Conservation (phyloP, 2,888 invertebrate species). For the Tetramorium bicarinatum region DNA sequence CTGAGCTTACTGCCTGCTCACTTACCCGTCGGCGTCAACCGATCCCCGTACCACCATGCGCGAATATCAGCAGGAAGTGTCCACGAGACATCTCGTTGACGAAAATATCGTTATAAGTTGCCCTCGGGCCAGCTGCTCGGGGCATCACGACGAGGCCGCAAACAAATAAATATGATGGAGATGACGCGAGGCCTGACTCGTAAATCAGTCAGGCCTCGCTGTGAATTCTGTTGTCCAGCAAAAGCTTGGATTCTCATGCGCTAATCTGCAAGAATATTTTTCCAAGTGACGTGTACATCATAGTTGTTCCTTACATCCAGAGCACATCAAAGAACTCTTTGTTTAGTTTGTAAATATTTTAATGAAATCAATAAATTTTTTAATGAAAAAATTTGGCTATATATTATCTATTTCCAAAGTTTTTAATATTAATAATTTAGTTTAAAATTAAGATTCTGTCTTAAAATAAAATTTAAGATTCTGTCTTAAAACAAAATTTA, state of each 20-base stretch:
- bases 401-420: not conserved
- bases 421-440: not conserved
- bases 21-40: slow-evolving; percentile 51
- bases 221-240: slow-evolving; percentile 25
- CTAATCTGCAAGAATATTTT: slow-evolving; percentile 34
- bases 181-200: slow-evolving; percentile 65
- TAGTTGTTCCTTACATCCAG: not conserved
- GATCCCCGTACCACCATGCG: slow-evolving; percentile 46
- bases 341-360: not conserved
- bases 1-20: slow-evolving; percentile 56
- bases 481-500: slow-evolving; percentile 3
- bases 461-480: not conserved
- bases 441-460: not conserved
- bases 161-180: slow-evolving; percentile 77
- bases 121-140: slow-evolving; percentile 59
- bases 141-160: slow-evolving; percentile 70
- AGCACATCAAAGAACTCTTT: not conserved
- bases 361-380: not conserved
- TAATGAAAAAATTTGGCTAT: not conserved
- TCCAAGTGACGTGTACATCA: slow-evolving; percentile 15
- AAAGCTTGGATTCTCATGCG: slow-evolving; percentile 44
- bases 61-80: slow-evolving; percentile 58
- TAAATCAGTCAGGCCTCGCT: slow-evolving; percentile 69
- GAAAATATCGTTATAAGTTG: slow-evolving; percentile 60
- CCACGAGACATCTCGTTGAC: slow-evolving; percentile 57